Evolutionary conservation across 2,888 invertebrate genomes (phyloP), one percentile per base, ranked within the genome.

Genomic region (Eucera pruinosa): DNA sequence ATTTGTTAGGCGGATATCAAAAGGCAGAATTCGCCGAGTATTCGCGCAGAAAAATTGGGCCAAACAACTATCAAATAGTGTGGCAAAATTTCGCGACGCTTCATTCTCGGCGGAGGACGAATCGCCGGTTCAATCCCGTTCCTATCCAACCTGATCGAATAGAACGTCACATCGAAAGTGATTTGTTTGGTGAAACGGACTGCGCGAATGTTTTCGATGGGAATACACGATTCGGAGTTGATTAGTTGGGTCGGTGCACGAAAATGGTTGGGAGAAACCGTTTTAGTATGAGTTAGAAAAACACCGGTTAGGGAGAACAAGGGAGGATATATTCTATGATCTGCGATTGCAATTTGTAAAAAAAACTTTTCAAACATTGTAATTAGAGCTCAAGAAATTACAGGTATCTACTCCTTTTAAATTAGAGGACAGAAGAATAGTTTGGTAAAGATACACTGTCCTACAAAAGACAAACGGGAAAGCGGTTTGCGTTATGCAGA

Each of bases 111-210:
- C 39, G 25, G 7, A 43, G 11, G 74, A 11, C 23, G 47, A 73
- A 55, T 27, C 39, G 43, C 52, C 18, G 52, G 30, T 33, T 52
- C 76, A 72, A 72, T 75, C 60, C 60, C 58, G 41, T 3, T 57
- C 30, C 23, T 43, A 58, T 61, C 33, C 52, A 36, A 18, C 11
- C 18, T 43, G 69, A 76, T 77, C 77, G 68, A 67, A 48, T 36
- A 18, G 25, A 55, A 58, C 52, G 64, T 73, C 58, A 54, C 36
- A 58, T 27, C 39, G 41, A 45, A 18, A 58, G 64, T 69, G 76
- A 77, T 69, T 75, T 68, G 76, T 77, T 62, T 54, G n/a, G n/a
- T n/a, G n/a, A n/a, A n/a, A n/a, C n/a, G n/a, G n/a, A n/a, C n/a
- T n/a, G n/a, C 72, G 41, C 4, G 15, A 30, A 41, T 23, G 18